These are phyloP conservation scores for Scaptomyza montana DNA, from an alignment of 1,140 invertebrate genomes.

Conservation along the genomic window DNA sequence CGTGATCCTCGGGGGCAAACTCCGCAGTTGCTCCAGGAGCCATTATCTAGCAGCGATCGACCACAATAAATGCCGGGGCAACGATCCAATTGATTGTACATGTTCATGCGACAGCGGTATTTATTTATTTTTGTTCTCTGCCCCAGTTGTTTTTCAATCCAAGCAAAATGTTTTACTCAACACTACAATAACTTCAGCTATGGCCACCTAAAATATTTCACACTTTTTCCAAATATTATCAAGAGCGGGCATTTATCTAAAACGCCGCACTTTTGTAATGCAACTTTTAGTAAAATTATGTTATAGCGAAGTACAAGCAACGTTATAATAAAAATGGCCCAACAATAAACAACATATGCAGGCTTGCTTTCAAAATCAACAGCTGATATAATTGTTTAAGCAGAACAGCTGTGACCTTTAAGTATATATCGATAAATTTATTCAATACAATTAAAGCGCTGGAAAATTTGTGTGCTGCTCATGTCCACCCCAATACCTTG, in stretches of 20 bases:
- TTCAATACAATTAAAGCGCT: not conserved
- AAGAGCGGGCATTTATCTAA: not conserved
- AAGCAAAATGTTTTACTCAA: conserved; percentile 3
- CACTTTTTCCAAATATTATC: not conserved
- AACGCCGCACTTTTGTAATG: not conserved
- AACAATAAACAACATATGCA: too few relatives aligned
- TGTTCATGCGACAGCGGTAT: conserved; percentile 23
- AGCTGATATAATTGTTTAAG: not conserved
- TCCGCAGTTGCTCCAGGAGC: conserved; percentile 91
- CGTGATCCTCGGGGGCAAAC: conserved; percentile 93
- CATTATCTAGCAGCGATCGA: conserved; percentile 87
- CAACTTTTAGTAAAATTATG: too few relatives aligned
- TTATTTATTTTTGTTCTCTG: conserved; percentile 6
- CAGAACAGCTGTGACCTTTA: not conserved
- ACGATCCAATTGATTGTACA: conserved; percentile 65
- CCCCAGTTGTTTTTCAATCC: not conserved
- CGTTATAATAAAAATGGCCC: too few relatives aligned
- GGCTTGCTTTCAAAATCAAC: too few relatives aligned
- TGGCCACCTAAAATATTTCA: not conserved
- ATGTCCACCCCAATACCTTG: not conserved
- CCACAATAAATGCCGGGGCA: conserved; percentile 96
- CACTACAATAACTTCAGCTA: not conserved
- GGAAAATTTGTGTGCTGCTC: not conserved
- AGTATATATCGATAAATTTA: not conserved
- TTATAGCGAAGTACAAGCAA: too few relatives aligned